Evolutionary conservation across 2,113 vertebrate genomes (phyloP), one percentile per base, ranked within the genome.

Genomic region (Sciurus niger): DNA sequence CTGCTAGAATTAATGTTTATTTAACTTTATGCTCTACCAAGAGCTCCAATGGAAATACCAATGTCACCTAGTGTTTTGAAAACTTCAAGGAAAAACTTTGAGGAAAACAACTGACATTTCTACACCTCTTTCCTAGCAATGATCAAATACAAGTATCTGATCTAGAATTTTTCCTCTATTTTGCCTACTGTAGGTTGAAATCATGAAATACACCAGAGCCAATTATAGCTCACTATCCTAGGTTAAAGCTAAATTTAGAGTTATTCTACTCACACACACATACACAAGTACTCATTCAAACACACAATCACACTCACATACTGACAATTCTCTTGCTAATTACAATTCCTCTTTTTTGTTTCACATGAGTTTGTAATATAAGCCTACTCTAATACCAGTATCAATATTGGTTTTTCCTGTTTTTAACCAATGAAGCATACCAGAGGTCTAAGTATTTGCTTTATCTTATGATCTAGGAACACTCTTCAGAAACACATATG

Each of bases 81-180:
- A 87, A 86, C 55, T 30, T 18, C 11, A 3, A 72, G 20, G 17
- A 53, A 63, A 80, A 79, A 78, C 25, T 89, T 72, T 85, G 55
- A 85, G 76, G 22, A 13, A 77, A n/a, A 53, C 17, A 80, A 30
- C 51, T 68, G 63, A 34, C n/a, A 74, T 46, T 87, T 78, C 43
- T 24, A 10, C 17, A 48, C 34, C 63, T 76, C 30, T 13, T 24
- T 84, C 7, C 65, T 51, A 43, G 40, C 60, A 95, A 72, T 72
- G 43, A 91, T 95, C 37, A 89, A 82, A 89, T 58, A 25, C 24
- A 63, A 63, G 60, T 63, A 89, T 95, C 37, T 89, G 77, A 91
- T 55, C 5, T 7, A 90, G 73, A 40, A 2, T 51, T 90, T 82
- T 79, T 63, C 11, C 17, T 73, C 89, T 74, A 24, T 53, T 76